phyloP scores from a whole-genome alignment of 1,140 invertebrate species.

The Hesperophylax magnus region DNA sequence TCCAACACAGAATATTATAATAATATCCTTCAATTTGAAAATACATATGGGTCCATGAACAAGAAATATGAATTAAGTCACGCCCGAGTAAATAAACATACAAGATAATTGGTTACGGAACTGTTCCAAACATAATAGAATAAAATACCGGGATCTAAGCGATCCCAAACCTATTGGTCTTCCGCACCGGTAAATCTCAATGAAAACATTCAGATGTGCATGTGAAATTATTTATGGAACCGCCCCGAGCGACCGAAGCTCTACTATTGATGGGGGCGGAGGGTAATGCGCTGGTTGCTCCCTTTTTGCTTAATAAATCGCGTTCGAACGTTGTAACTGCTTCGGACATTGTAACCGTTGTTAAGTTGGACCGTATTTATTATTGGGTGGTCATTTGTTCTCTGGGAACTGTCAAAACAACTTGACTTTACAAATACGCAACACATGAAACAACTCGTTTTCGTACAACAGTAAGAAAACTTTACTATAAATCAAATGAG shows the following conservation, averaged over 20 bases:
- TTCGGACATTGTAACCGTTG: not conserved
- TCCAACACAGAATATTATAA: too few relatives aligned
- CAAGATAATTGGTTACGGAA: not conserved
- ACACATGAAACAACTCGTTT: not conserved
- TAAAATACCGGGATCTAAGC: not conserved
- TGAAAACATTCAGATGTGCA: slow-evolving; percentile 29
- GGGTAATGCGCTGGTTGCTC: too few relatives aligned
- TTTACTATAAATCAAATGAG: too few relatives aligned
- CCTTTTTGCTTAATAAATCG: slow-evolving; percentile 23
- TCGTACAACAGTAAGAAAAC: too few relatives aligned
- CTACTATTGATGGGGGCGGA: too few relatives aligned
- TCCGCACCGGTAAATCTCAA: slow-evolving; percentile 16
- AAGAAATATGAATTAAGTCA: not conserved
- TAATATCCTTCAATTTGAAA: too few relatives aligned
- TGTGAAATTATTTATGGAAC: slow-evolving; percentile 20
- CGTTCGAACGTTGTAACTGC: not conserved
- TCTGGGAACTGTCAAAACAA: slow-evolving; percentile 8
- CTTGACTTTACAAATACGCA: not conserved
- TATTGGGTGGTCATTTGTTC: not conserved
- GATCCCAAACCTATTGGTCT: not conserved
- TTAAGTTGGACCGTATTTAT: slow-evolving; percentile 13
- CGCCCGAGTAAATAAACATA: not conserved
- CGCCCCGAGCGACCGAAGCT: not conserved
- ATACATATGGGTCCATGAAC: too few relatives aligned
- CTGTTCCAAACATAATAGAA: not conserved